Base-by-base conservation (phyloP, 1,140 invertebrate species). In the Babylonia areolata region DNA sequence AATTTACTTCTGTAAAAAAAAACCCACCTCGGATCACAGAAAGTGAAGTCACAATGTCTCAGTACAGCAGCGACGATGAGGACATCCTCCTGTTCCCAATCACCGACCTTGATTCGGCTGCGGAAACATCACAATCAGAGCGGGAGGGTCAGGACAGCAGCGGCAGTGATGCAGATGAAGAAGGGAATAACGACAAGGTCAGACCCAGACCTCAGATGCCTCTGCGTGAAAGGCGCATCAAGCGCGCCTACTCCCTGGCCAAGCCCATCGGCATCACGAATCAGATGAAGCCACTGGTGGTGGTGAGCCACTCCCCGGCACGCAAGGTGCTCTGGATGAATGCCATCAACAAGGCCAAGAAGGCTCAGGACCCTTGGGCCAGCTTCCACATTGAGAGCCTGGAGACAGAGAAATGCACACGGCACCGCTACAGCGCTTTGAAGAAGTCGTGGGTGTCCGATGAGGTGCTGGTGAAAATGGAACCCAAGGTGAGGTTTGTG, bases 361-460 rank as follows among this genome's bases (percentile, higher is more conserved):
- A 84, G 31, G 82, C 69, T 11, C 64, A 89, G 78, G 93, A 94
- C 84, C 92, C 92, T 3, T 94, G 93, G 93, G 89, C 90, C 28
- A 81, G 89, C 80, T 93, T 93, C 83, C 91, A 93, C 77, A 88
- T 93, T 28, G 91, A 93, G 64, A 87, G 92, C 54, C 85, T 89
- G 46, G 85, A 89, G 71, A 81, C 89, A 1, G 93, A 94, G 81
- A 85, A 42, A 12, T 92, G 90, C 81, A 90, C 90, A 23, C 81
- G 93, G 15, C 92, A 94, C 90, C 83, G 93, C 17, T 94, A 94
- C 85, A 92, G 91, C 87, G 91, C 93, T 33, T 87, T 92, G 42
- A 92, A 90, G 83, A 93, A 92, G 78, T 83, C 80, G 3, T 94
- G 93, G 93, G 85, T 87, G 23, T 89, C 89, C 33, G 93, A 94